A percentile compares a stretch with the other conserved stretches of the same genome.
phyloP scores from a whole-genome alignment of 37 sponge, comb jelly and placozoan species.

The Eunapius fragilis region DNA sequence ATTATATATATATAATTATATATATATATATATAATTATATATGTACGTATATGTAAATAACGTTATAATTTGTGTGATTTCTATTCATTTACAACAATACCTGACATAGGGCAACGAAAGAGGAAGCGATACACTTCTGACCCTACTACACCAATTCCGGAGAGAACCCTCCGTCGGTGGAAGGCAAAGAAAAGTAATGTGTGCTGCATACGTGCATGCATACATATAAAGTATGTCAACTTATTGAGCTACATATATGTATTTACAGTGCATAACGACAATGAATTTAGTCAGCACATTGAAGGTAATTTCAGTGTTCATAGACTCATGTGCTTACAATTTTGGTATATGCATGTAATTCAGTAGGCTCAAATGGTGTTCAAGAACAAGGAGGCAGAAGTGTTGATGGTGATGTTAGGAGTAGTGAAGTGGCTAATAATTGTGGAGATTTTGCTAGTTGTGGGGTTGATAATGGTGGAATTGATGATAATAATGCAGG shows the following conservation, averaged over 20 bases:
- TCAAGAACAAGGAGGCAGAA: background rate
- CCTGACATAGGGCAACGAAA: background rate
- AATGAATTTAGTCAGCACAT: background rate
- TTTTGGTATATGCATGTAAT: background rate
- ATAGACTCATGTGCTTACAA: background rate
- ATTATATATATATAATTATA: too few relatives aligned
- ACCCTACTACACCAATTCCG: background rate
- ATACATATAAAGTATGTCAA: background rate
- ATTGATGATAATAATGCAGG: background rate
- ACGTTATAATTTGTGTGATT: background rate
- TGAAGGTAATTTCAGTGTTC: background rate
- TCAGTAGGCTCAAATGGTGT: background rate
- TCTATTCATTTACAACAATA: background rate
- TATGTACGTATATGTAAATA: background rate
- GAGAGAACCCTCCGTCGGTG: background rate
- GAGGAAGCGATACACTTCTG: background rate
- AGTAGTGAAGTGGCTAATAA: background rate
- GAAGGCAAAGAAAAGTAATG: background rate
- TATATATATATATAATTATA: too few relatives aligned
- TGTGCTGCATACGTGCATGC: background rate
- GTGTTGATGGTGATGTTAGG: background rate
- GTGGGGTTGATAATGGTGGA: background rate
- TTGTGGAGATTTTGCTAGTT: background rate
- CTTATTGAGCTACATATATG: background rate
- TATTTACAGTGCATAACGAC: background rate